phyloP scores from a whole-genome alignment of 1,140 invertebrate genomes.

The Physella acuta region DNA sequence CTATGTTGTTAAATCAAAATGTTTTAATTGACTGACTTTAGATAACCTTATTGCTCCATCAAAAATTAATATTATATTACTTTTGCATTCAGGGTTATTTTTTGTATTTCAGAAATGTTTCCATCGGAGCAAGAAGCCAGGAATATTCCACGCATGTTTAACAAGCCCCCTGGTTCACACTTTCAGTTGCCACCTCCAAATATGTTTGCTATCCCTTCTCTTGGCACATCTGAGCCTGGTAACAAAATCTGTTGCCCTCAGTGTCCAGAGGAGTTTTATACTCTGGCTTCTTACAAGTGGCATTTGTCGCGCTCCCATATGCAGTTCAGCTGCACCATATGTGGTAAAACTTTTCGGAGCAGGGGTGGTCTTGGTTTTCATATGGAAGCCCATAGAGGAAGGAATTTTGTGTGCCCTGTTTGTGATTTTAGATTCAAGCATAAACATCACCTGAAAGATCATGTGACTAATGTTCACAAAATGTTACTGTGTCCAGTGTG shows the following conservation, averaged over 20 bases:
- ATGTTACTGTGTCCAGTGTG: conserved; percentile 4
- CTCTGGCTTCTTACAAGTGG: neutral
- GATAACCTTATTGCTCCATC: neutral
- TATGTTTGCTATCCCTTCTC: neutral
- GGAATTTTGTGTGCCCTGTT: conserved; percentile 11
- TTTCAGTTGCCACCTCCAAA: neutral
- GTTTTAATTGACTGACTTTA: neutral
- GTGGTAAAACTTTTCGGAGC: conserved; percentile 14
- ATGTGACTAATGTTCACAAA: conserved; percentile 19
- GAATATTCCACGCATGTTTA: no score
- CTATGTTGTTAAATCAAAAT: neutral
- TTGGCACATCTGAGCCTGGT: neutral
- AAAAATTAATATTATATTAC: neutral
- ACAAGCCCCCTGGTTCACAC: no score
- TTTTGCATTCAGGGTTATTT: conserved; percentile 1
- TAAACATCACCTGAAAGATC: conserved; percentile 14
- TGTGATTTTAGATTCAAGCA: conserved; percentile 17
- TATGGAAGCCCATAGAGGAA: conserved; percentile 16
- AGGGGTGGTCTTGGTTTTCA: conserved; percentile 8
- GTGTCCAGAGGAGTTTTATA: neutral
- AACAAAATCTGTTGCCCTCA: neutral
- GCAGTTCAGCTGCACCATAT: conserved; percentile 12
- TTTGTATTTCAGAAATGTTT: conserved; percentile 8
- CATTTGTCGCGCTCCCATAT: neutral
- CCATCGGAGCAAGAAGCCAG: neutral